Conservation (phyloP, 2,888 invertebrate genomes). For the Phragmatobia fuliginosa region DNA sequence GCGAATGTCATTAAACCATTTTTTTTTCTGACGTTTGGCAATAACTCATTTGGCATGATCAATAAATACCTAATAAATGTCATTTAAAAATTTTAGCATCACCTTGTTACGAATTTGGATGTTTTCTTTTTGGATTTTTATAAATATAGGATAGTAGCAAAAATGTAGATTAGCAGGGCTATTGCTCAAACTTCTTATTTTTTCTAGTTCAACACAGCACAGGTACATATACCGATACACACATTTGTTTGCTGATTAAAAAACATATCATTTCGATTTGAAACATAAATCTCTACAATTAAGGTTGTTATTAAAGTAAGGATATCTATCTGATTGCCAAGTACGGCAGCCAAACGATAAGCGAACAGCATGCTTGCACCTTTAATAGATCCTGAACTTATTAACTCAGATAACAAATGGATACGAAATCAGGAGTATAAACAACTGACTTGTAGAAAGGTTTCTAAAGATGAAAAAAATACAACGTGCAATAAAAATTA, state of each 20-base stretch:
- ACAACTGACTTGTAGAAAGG: neutral
- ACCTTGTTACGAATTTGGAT: too few species aligned
- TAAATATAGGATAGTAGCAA: too few species aligned
- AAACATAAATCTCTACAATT: neutral
- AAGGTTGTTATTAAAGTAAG: neutral
- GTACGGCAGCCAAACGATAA: constrained; percentile 8
- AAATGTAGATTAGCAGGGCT: too few species aligned
- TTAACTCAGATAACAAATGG: neutral
- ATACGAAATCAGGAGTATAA: neutral
- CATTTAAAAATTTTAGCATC: neutral
- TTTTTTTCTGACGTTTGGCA: neutral
- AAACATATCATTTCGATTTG: neutral
- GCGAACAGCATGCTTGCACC: neutral
- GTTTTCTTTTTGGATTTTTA: too few species aligned
- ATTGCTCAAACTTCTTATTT: too few species aligned
- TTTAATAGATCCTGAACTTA: neutral
- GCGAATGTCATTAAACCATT: neutral
- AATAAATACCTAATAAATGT: neutral
- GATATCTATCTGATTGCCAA: constrained; percentile 17
- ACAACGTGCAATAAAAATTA: constrained; percentile 77
- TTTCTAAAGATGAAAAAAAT: constrained; percentile 38
- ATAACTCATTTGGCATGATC: neutral
- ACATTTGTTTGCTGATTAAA: too few species aligned
- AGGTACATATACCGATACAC: too few species aligned
- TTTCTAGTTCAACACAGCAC: too few species aligned